Percentiles rank a stretch among this genome's conserved stretches.
Evolutionary conservation across 2,113 vertebrate species (phyloP).

Genomic region (Polypterus bichir): DNA sequence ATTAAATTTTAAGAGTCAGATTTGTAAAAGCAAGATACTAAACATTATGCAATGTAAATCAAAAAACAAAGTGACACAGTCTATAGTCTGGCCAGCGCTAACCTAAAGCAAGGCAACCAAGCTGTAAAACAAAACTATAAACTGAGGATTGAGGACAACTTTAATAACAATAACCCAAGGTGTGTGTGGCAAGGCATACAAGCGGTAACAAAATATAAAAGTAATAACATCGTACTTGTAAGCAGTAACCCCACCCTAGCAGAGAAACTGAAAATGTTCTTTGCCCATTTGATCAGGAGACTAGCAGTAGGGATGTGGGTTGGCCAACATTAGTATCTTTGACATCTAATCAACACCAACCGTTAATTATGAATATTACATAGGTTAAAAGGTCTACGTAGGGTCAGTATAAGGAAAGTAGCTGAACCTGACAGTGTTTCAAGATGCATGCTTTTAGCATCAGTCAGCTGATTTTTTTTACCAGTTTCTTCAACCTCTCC

Average conservation of each 20-base stretch:
- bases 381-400: no score
- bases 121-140: neutral
- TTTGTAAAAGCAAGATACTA: no score
- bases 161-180: neutral
- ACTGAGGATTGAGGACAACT: conserved; percentile 3
- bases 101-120: neutral
- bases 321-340: no score
- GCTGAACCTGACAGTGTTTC: no score
- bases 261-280: conserved; percentile 4
- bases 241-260: conserved; percentile 2
- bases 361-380: no score
- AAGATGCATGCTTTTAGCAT: no score
- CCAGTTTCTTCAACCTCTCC: no score
- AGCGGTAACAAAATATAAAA: conserved; percentile 1
- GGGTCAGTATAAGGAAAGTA: no score
- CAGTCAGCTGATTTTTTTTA: no score
- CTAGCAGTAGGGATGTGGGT: neutral
- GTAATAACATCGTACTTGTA: neutral
- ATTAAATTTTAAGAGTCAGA: no score
- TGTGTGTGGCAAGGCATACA: neutral
- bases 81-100: conserved; percentile 1
- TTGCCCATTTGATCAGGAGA: neutral
- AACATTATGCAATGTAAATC: no score
- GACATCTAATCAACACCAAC: no score
- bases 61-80: neutral